phyloP scores from a whole-genome alignment of 2,797 vertebrate species.

The Pipistrellus pygmaeus region DNA sequence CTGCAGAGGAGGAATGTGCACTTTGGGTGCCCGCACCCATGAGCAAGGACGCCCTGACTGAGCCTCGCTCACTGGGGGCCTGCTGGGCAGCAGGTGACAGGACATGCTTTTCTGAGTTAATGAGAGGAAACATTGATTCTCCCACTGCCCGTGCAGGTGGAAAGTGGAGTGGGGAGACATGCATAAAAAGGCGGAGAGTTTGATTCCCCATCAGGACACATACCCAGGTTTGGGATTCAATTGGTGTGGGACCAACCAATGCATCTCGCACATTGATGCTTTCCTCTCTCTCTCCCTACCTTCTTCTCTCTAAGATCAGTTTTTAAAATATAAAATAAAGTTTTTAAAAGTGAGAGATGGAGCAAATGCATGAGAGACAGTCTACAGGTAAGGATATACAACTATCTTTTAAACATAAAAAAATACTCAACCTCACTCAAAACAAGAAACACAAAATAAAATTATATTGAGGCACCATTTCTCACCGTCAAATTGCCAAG shows the following conservation, averaged over 20 bases:
- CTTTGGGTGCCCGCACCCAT: too few relatives aligned
- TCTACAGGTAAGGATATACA: background rate
- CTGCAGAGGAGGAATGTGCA: too few relatives aligned
- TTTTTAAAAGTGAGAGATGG: background rate
- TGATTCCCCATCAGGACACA: background rate
- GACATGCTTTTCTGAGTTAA: too few relatives aligned
- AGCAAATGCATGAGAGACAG: background rate
- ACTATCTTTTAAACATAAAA: constrained; percentile 60
- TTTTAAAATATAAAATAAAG: background rate
- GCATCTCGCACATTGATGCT: background rate
- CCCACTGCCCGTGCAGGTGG: too few relatives aligned
- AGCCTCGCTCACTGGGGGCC: too few relatives aligned
- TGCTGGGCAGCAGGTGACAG: too few relatives aligned
- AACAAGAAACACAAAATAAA: constrained; percentile 60
- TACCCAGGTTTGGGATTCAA: background rate
- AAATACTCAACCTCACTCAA: constrained; percentile 43
- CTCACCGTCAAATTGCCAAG: constrained; percentile 61
- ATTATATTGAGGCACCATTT: constrained; percentile 42
- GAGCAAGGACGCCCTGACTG: too few relatives aligned
- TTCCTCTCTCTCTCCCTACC: background rate
- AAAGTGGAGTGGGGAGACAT: too few relatives aligned
- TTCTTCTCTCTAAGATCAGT: background rate
- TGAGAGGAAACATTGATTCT: too few relatives aligned
- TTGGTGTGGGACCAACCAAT: background rate
- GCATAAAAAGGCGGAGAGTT: background rate